Percentiles rank a stretch among this genome's conserved stretches.
phyloP scores from a whole-genome alignment of 2,888 invertebrate species.

The Pedicia rivosa region DNA sequence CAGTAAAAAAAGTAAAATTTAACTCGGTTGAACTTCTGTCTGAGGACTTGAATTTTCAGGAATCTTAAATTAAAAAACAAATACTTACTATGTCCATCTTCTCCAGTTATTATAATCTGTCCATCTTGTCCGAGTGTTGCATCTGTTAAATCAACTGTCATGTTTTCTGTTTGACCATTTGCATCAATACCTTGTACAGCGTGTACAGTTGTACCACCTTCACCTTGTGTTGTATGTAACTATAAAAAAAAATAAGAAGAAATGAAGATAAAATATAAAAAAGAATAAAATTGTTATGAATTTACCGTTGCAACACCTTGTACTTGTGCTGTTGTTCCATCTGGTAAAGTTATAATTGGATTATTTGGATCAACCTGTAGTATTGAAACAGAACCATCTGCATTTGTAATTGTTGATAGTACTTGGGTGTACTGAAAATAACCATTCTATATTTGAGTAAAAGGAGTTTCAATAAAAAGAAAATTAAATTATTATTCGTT shows the following conservation, averaged over 20 bases:
- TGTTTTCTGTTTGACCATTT: slow-evolving; percentile 60
- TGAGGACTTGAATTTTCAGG: no score
- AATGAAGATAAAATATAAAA: slow-evolving; percentile 3
- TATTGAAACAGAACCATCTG: slow-evolving; percentile 90
- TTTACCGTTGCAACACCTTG: slow-evolving; percentile 40
- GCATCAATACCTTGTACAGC: slow-evolving; percentile 54
- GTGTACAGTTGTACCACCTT: slow-evolving; percentile 39
- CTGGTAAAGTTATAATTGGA: slow-evolving; percentile 87
- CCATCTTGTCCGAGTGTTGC: slow-evolving; percentile 84
- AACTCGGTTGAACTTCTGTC: no score
- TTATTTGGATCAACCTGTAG: slow-evolving; percentile 90
- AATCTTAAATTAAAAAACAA: no score
- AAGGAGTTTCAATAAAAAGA: slow-evolving; percentile 9
- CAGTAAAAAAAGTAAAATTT: no score
- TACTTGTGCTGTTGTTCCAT: slow-evolving; percentile 91
- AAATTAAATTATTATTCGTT: no score
- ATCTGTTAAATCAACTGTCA: slow-evolving; percentile 83
- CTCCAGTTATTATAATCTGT: slow-evolving; percentile 86
- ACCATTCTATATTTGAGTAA: no score
- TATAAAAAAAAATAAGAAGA: slow-evolving; percentile 20
- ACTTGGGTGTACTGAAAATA: slow-evolving; percentile 64
- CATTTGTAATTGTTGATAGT: slow-evolving; percentile 89
- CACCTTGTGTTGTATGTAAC: slow-evolving; percentile 47
- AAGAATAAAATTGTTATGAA: slow-evolving; percentile 7
- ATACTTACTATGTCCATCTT: slow-evolving; percentile 73